Conservation (phyloP, 2,888 invertebrate genomes). For the Agrochola macilenta region DNA sequence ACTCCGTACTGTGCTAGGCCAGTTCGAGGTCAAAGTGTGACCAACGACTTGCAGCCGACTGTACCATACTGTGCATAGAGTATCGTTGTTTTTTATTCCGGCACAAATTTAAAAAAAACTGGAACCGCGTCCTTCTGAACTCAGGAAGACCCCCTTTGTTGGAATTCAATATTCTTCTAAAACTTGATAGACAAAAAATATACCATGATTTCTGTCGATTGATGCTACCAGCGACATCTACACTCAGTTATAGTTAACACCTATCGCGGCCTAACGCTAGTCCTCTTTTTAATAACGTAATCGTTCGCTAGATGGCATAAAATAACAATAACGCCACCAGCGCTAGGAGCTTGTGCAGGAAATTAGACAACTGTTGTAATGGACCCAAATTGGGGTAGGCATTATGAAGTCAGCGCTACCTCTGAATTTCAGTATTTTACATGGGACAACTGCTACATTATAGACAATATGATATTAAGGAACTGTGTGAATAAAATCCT, state of each 20-base stretch:
- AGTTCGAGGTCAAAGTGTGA: not conserved
- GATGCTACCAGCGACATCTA: conserved; percentile 49
- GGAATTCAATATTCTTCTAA: no score
- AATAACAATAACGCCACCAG: not conserved
- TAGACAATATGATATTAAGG: no score
- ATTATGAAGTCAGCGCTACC: no score
- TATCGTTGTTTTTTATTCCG: not conserved
- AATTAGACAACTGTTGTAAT: no score
- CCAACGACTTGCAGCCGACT: not conserved
- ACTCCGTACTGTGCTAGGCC: not conserved
- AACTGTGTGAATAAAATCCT: no score
- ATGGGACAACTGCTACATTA: no score
- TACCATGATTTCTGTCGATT: not conserved
- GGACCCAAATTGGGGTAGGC: no score
- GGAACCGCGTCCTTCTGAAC: not conserved
- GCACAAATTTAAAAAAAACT: not conserved
- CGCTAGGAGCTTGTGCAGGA: no score
- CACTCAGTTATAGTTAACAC: not conserved
- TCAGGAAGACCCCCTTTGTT: rapidly evolving
- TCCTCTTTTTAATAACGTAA: not conserved
- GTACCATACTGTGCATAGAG: not conserved
- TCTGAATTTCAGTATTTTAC: no score
- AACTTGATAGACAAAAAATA: not conserved
- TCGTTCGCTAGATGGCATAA: conserved; percentile 43
- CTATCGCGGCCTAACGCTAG: not conserved